phyloP scores from a whole-genome alignment of 2,888 invertebrate genomes.

The Drosophila buzzatii region DNA sequence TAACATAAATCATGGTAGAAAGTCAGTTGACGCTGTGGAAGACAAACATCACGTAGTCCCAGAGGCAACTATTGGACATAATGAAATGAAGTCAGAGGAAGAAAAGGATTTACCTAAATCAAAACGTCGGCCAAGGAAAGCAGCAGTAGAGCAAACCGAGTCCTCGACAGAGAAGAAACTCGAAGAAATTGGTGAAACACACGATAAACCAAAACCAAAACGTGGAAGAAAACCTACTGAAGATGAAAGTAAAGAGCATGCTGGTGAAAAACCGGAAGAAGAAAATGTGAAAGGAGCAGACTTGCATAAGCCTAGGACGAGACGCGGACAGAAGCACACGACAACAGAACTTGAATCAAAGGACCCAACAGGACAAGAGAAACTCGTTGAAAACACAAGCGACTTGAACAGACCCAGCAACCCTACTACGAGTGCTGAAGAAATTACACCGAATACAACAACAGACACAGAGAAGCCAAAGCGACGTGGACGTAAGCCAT shows the following conservation, averaged over 20 bases:
- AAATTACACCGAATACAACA: not conserved
- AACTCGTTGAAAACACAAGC: not conserved
- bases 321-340: constrained; percentile 1
- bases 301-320: constrained; percentile 4
- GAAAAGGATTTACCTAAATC: not conserved
- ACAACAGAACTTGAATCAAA: not conserved
- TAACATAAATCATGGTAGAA: not conserved
- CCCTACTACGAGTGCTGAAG: constrained; percentile 6
- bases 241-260: not conserved
- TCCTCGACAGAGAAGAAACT: not conserved
- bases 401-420: constrained; percentile 6
- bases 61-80: not conserved
- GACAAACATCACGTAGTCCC: not conserved
- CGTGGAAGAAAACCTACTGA: constrained; percentile 26
- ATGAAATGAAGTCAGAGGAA: not conserved
- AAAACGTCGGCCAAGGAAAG: not conserved
- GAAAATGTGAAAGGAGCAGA: not conserved
- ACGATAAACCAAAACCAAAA: constrained; percentile 8
- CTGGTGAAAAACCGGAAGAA: not conserved
- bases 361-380: not conserved
- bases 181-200: not conserved
- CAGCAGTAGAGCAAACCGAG: not conserved
- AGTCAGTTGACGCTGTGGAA: not conserved
- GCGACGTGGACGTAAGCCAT: constrained; percentile 31
- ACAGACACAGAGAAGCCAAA: constrained; percentile 23